phyloP scores from a whole-genome alignment of 2,888 invertebrate genomes.

The Sthenelais limicola region DNA sequence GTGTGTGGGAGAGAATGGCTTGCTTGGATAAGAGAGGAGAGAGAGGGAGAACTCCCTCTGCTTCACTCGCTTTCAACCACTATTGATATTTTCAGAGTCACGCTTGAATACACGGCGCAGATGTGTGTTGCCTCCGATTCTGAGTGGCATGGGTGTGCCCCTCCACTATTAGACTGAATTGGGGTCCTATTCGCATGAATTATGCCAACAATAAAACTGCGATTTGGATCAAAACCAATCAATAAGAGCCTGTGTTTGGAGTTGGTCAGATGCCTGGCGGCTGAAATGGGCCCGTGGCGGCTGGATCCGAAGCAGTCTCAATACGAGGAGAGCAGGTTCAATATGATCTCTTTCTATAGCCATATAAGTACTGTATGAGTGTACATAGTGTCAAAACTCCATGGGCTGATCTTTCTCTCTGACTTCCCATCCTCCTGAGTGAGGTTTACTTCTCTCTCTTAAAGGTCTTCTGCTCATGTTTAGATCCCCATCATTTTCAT shows the following conservation, averaged over 20 bases:
- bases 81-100: slow-evolving; percentile 27
- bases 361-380: too few relatives aligned
- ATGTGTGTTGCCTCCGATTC: slow-evolving; percentile 26
- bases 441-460: too few relatives aligned
- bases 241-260: background rate
- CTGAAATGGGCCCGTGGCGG: background rate
- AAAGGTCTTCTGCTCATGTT: too few relatives aligned
- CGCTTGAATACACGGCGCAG: slow-evolving; percentile 3
- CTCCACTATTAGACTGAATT: slow-evolving; percentile 21
- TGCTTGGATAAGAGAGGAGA: too few relatives aligned
- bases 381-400: too few relatives aligned
- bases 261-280: slow-evolving; percentile 13
- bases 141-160: slow-evolving; percentile 25
- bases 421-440: too few relatives aligned
- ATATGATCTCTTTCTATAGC: too few relatives aligned
- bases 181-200: slow-evolving; percentile 27
- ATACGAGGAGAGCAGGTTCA: too few relatives aligned
- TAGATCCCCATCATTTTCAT: too few relatives aligned
- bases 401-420: too few relatives aligned
- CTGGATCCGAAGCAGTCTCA: background rate
- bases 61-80: background rate
- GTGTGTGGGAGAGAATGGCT: too few relatives aligned
- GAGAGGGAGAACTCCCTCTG: background rate
- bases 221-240: slow-evolving; percentile 32
- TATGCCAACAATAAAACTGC: slow-evolving; percentile 31